Conservation (phyloP, 1,140 invertebrate genomes). For the Paraescarpia echinospica region DNA sequence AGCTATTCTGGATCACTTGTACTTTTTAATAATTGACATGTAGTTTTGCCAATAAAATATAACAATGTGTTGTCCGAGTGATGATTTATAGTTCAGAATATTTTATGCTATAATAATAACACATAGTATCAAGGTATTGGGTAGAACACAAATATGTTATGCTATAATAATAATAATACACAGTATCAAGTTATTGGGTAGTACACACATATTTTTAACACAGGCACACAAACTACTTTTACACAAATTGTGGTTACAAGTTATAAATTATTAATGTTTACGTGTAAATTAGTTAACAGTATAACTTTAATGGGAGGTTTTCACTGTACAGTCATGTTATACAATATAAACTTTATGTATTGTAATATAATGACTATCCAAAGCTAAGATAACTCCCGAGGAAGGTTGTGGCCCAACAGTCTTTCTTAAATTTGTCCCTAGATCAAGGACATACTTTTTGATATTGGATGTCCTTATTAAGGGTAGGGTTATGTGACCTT, state of each 20-base stretch:
- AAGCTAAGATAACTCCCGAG: too few species aligned
- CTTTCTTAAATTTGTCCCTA: too few species aligned
- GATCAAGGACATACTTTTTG: too few species aligned
- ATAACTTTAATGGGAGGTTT: background rate
- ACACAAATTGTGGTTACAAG: background rate
- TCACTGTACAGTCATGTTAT: too few species aligned
- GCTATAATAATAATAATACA: too few species aligned
- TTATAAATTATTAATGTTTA: background rate
- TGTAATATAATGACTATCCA: too few species aligned
- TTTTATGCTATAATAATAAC: background rate
- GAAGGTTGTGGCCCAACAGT: too few species aligned
- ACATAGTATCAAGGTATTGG: background rate
- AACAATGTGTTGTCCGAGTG: background rate
- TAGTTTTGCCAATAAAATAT: background rate
- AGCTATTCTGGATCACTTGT: background rate
- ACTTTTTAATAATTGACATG: background rate
- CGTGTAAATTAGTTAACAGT: background rate
- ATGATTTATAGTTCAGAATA: background rate
- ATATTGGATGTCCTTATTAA: too few species aligned
- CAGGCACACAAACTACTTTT: background rate
- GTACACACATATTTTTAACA: background rate
- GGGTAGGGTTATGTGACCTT: too few species aligned
- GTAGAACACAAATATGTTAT: background rate
- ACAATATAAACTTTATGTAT: too few species aligned
- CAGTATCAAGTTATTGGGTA: background rate